Conservation (phyloP, 1,140 invertebrate species). For the Fopius arisanus region DNA sequence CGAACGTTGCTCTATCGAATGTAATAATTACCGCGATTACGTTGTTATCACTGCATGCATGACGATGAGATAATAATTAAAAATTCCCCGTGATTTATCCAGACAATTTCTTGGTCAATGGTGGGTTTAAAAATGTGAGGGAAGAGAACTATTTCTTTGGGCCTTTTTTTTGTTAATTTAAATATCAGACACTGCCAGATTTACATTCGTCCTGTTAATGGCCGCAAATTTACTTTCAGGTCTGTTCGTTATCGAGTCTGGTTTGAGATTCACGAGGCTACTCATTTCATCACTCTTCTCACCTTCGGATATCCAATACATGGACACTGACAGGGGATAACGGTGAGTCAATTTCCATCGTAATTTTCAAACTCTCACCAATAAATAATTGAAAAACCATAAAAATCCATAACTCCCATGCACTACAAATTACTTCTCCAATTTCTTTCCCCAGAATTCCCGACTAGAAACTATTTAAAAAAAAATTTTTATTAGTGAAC, state of each 20-base stretch:
- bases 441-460: no score
- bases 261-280: slow-evolving; percentile 24
- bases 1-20: background rate
- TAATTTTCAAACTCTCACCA: background rate
- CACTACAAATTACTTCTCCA: no score
- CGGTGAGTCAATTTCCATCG: slow-evolving; percentile 1
- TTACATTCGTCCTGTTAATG: slow-evolving; percentile 47
- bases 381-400: no score
- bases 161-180: background rate
- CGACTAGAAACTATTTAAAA: no score
- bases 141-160: background rate
- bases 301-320: slow-evolving; percentile 18
- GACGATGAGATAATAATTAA: background rate
- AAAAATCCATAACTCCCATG: background rate
- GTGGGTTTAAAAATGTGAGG: background rate
- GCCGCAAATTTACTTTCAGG: slow-evolving; percentile 59
- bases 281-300: slow-evolving; percentile 31
- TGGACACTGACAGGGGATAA: background rate
- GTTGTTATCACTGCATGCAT: background rate
- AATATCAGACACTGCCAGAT: slow-evolving; percentile 12
- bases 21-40: background rate
- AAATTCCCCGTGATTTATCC: background rate
- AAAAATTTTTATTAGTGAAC: no score
- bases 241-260: slow-evolving; percentile 52
- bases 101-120: background rate